Evolutionary conservation across 2,888 invertebrate genomes (phyloP).

Genomic region (Pardosa pseudoannulata): DNA sequence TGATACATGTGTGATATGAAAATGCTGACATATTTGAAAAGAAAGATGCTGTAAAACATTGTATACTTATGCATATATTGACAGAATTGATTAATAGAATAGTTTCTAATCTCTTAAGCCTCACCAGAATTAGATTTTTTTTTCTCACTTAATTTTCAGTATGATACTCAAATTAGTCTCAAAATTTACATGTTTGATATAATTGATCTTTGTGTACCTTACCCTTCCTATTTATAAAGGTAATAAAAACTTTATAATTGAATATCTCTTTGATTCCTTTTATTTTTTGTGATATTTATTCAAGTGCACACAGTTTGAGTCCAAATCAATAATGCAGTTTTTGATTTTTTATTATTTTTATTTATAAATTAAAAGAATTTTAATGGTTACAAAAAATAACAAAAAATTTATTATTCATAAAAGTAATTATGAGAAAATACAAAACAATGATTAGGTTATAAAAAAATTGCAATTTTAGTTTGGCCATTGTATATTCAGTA

Average conservation of each 20-base stretch:
- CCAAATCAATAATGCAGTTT: no score
- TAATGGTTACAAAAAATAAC: no score
- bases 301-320: no score
- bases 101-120: neutral
- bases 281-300: no score
- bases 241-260: neutral
- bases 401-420: no score
- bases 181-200: conserved; percentile 6
- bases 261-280: neutral
- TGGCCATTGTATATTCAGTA: no score
- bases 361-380: no score
- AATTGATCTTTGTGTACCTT: neutral
- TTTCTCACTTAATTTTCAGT: neutral
- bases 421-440: no score
- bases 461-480: no score
- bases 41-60: neutral
- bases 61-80: neutral
- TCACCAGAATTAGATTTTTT: conserved; percentile 5
- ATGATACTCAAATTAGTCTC: neutral
- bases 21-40: neutral
- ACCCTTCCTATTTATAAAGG: neutral
- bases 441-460: no score
- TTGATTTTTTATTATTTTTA: no score
- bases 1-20: neutral
- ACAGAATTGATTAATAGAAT: neutral